Percentiles rank a stretch among this genome's conserved stretches.
Conservation (phyloP, 2,888 invertebrate species). For the Chesias legatella region DNA sequence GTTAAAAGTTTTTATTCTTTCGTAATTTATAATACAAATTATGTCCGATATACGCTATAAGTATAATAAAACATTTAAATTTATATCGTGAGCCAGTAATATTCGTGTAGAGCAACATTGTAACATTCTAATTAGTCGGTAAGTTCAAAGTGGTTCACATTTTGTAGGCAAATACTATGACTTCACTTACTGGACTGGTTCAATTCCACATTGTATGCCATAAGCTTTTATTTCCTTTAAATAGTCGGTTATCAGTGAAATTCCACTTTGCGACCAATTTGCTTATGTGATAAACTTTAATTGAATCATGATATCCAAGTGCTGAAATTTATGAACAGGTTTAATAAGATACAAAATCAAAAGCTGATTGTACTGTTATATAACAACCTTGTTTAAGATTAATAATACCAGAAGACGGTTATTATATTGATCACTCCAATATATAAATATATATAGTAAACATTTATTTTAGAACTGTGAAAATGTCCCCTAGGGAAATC, state of each 20-base stretch:
- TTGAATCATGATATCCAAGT: too few species aligned
- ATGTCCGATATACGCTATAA: constrained; percentile 2
- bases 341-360: constrained; percentile 1
- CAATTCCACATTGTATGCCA: constrained; percentile 19
- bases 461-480: too few species aligned
- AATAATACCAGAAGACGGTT: too few species aligned
- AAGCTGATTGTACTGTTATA: too few species aligned
- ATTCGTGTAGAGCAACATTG: constrained; percentile 54
- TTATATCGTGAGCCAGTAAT: constrained; percentile 45
- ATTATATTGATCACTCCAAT: too few species aligned
- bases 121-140: constrained; percentile 59
- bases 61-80: constrained; percentile 37
- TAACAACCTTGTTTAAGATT: too few species aligned
- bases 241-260: constrained; percentile 2
- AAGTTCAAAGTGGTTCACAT: constrained; percentile 43
- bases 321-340: too few species aligned
- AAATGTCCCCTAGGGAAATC: constrained; percentile 34
- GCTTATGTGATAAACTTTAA: too few species aligned
- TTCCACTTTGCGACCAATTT: background rate
- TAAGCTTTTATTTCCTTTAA: constrained; percentile 7
- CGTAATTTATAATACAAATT: too few species aligned
- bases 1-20: too few species aligned
- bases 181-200: constrained; percentile 24
- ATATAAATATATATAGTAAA: too few species aligned
- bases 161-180: constrained; percentile 31